A percentile compares a stretch with the other conserved stretches of the same genome.
These are phyloP conservation scores for Pyrocoelia pectoralis DNA, from an alignment of 2,888 invertebrate species.

Conservation along the genomic window DNA sequence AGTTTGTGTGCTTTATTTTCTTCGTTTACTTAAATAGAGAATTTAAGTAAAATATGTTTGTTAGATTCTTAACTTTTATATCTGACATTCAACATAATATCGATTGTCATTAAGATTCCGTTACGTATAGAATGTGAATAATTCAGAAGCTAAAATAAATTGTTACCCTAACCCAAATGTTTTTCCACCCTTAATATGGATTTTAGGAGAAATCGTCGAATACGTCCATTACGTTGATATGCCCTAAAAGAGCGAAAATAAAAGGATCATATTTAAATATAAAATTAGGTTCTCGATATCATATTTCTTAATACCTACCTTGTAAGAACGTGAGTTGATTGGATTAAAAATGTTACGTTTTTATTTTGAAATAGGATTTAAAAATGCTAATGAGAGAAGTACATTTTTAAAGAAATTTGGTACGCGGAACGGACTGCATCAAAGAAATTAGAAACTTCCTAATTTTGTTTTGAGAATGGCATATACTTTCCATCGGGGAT, in stretches of 20 bases:
- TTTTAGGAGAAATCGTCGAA: background rate
- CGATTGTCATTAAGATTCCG: background rate
- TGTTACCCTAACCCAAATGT: background rate
- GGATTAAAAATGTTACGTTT: too few relatives aligned
- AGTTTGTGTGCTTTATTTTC: too few relatives aligned
- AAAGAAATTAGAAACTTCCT: background rate
- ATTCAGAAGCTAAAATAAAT: background rate
- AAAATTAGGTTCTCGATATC: background rate
- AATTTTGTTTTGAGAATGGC: conserved; percentile 8
- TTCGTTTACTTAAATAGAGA: too few relatives aligned
- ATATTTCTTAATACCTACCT: background rate
- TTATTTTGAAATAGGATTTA: background rate
- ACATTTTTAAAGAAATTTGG: background rate
- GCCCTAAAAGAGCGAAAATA: background rate
- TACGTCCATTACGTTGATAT: background rate
- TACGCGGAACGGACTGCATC: background rate
- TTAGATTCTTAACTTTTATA: background rate
- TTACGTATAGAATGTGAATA: background rate
- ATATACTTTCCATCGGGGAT: conserved; percentile 14
- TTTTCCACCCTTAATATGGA: background rate
- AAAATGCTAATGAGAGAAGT: background rate
- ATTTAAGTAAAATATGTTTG: too few relatives aligned
- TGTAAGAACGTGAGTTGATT: too few relatives aligned
- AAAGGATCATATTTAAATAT: too few relatives aligned
- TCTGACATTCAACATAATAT: background rate